These are phyloP conservation scores for Pogonocichla stellata DNA, from an alignment of 2,113 vertebrate genomes.

Conservation along the genomic window DNA sequence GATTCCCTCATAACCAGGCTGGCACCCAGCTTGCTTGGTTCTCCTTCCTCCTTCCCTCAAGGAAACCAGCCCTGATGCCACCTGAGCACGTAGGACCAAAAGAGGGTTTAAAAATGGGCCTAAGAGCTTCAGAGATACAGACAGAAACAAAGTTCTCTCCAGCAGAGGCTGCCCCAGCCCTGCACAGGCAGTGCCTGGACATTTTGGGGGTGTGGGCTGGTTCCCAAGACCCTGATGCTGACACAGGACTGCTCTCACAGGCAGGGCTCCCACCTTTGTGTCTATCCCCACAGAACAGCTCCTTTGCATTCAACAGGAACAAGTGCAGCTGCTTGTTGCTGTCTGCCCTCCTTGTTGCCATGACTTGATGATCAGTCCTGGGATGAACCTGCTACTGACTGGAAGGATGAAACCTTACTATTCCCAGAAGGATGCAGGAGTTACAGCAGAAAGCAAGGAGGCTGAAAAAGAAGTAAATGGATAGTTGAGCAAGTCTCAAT, in stretches of 20 bases:
- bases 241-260: background rate
- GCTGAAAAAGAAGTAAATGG: background rate
- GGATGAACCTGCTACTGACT: background rate
- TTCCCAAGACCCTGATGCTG: background rate
- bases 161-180: background rate
- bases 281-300: rapidly evolving
- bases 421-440: background rate
- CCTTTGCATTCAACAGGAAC: background rate
- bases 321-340: rapidly evolving
- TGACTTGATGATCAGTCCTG: background rate
- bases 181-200: rapidly evolving
- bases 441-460: background rate
- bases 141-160: background rate
- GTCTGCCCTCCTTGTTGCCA: background rate
- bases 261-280: background rate
- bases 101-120: background rate
- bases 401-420: no score
- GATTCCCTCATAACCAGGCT: background rate
- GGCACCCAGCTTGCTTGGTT: background rate
- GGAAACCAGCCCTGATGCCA: background rate
- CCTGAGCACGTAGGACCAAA: background rate
- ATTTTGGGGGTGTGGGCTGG: rapidly evolving
- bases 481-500: background rate
- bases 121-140: rapidly evolving
- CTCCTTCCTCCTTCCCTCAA: background rate